phyloP scores from a whole-genome alignment of 2,113 vertebrate species.

The Athene cunicularia region DNA sequence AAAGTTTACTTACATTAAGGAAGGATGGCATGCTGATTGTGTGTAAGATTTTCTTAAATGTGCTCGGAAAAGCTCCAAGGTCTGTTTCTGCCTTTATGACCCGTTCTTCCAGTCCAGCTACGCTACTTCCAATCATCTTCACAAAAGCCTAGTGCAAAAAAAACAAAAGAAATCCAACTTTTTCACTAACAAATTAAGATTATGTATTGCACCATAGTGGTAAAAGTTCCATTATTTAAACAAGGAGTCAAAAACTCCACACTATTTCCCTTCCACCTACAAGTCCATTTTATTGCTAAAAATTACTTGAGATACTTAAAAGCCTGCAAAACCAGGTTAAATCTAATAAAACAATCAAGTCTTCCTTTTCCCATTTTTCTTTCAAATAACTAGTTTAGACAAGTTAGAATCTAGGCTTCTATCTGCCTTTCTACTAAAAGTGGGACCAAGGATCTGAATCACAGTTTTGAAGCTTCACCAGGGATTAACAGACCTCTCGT shows the following conservation, averaged over 20 bases:
- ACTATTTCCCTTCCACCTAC: background rate
- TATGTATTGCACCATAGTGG: background rate
- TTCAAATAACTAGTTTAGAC: background rate
- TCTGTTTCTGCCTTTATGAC: slow-evolving; percentile 89
- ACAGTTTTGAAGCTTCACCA: background rate
- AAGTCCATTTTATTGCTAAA: background rate
- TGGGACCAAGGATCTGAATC: background rate
- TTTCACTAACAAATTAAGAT: background rate
- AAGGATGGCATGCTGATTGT: slow-evolving; percentile 86
- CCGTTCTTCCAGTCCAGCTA: slow-evolving; percentile 88
- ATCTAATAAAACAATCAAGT: background rate
- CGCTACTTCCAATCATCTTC: slow-evolving; percentile 85
- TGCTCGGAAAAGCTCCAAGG: slow-evolving; percentile 83
- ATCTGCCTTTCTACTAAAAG: background rate
- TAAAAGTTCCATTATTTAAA: background rate
- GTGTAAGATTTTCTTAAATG: slow-evolving; percentile 88
- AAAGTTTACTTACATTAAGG: slow-evolving; percentile 79
- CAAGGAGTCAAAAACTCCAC: background rate
- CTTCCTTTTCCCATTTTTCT: background rate
- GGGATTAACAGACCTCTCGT: background rate
- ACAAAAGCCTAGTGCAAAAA: slow-evolving; percentile 82
- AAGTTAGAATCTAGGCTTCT: background rate
- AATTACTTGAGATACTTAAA: background rate
- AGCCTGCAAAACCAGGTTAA: background rate
- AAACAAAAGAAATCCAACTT: background rate